Conservation (phyloP, 2,888 invertebrate genomes). For the Nymphalis urticae region DNA sequence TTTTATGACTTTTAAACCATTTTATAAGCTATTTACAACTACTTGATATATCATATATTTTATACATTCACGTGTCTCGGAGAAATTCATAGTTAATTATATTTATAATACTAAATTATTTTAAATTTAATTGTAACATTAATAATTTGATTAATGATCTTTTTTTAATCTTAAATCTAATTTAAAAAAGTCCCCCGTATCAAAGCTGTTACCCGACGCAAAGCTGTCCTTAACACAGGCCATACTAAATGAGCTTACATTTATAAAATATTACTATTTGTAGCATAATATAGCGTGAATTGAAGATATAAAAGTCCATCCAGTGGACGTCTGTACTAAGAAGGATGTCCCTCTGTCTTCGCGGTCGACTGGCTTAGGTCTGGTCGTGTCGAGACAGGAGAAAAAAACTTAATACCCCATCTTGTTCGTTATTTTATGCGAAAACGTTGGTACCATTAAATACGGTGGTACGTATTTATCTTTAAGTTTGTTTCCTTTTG, state of each 20-base stretch:
- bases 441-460: slow-evolving; percentile 68
- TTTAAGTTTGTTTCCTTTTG: slow-evolving; percentile 67
- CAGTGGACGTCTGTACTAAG: slow-evolving; percentile 42
- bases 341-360: slow-evolving; percentile 79
- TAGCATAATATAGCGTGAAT: not conserved
- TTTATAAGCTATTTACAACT: too few species aligned
- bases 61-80: too few species aligned
- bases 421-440: slow-evolving; percentile 66
- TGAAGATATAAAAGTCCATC: slow-evolving; percentile 1
- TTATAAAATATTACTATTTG: not conserved
- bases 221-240: too few species aligned
- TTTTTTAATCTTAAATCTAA: too few species aligned
- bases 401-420: slow-evolving; percentile 67
- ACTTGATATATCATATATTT: too few species aligned
- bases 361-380: slow-evolving; percentile 68
- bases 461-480: slow-evolving; percentile 49
- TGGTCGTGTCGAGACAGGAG: slow-evolving; percentile 70
- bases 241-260: not conserved
- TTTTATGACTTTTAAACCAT: too few species aligned
- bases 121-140: too few species aligned
- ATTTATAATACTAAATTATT: too few species aligned
- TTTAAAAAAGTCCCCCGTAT: too few species aligned
- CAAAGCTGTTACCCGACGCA: too few species aligned
- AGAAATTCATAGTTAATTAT: too few species aligned
- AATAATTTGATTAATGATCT: too few species aligned